These are phyloP conservation scores for Ariopsis seemanni DNA, from an alignment of 2,113 vertebrate species.

Conservation along the genomic window DNA sequence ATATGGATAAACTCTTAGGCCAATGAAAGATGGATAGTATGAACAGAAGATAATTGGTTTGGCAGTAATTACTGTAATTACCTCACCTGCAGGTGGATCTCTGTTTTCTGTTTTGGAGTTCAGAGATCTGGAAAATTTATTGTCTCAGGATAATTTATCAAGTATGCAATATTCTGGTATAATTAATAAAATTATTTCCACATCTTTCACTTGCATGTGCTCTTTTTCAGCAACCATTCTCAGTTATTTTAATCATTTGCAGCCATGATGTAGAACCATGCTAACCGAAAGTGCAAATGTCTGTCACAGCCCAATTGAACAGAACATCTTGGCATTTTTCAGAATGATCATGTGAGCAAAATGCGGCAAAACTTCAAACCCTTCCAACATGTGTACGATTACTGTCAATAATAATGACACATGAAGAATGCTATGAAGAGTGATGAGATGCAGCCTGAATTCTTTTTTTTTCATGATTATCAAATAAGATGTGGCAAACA, in stretches of 20 bases:
- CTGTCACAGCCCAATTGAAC: neutral
- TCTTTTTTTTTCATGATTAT: neutral
- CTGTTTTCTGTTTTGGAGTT: neutral
- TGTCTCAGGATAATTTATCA: neutral
- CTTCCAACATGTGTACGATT: conserved; percentile 24
- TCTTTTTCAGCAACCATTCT: no score
- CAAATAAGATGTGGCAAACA: conserved; percentile 23
- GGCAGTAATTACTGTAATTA: conserved; percentile 38
- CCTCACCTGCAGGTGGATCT: conserved; percentile 28
- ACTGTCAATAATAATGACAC: conserved; percentile 19
- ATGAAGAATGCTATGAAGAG: neutral
- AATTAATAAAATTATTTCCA: neutral
- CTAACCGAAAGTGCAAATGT: neutral
- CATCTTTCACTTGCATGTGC: neutral
- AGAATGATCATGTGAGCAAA: neutral
- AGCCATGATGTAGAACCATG: neutral
- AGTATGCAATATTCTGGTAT: neutral
- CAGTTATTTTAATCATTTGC: no score
- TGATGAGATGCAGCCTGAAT: conserved; percentile 3
- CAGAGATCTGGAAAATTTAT: conserved; percentile 25
- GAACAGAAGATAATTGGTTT: neutral
- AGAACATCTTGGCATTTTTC: neutral
- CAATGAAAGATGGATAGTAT: neutral
- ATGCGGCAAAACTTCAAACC: neutral
- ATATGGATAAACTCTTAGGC: neutral